Conservation (phyloP, 1,140 invertebrate species). For the Leptinotarsa defecta region DNA sequence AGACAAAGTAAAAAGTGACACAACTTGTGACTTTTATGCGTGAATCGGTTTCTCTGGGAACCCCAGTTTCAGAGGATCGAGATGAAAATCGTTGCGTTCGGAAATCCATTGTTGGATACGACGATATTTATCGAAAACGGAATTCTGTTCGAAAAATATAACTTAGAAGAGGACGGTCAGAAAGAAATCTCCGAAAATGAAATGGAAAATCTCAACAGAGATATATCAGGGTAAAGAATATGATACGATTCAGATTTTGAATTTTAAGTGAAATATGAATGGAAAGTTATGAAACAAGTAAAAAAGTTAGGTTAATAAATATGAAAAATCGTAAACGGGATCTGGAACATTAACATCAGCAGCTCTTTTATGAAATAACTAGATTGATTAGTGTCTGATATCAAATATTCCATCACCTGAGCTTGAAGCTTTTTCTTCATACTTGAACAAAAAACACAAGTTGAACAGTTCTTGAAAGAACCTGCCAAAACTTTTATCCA, state of each 20-base stretch:
- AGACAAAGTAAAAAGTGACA: neutral
- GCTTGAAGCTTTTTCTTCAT: too few relatives aligned
- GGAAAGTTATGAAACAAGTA: too few relatives aligned
- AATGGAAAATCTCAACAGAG: constrained; percentile 43
- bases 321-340: too few relatives aligned
- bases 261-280: too few relatives aligned
- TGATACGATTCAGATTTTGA: neutral
- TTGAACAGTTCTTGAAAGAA: too few relatives aligned
- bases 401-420: too few relatives aligned
- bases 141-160: constrained; percentile 63
- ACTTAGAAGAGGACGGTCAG: constrained; percentile 59
- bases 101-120: constrained; percentile 71
- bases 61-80: constrained; percentile 13
- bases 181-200: constrained; percentile 56
- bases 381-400: too few relatives aligned
- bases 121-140: constrained; percentile 59
- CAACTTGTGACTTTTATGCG: neutral
- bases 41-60: constrained; percentile 11
- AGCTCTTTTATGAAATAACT: too few relatives aligned
- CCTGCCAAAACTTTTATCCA: too few relatives aligned
- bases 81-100: constrained; percentile 57
- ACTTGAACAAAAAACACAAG: too few relatives aligned
- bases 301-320: too few relatives aligned
- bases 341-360: too few relatives aligned
- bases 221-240: constrained; percentile 39